Evolutionary conservation across 2,113 vertebrate genomes (phyloP), one percentile per base, ranked within the genome.

Genomic region (Spizaetus ornatus): DNA sequence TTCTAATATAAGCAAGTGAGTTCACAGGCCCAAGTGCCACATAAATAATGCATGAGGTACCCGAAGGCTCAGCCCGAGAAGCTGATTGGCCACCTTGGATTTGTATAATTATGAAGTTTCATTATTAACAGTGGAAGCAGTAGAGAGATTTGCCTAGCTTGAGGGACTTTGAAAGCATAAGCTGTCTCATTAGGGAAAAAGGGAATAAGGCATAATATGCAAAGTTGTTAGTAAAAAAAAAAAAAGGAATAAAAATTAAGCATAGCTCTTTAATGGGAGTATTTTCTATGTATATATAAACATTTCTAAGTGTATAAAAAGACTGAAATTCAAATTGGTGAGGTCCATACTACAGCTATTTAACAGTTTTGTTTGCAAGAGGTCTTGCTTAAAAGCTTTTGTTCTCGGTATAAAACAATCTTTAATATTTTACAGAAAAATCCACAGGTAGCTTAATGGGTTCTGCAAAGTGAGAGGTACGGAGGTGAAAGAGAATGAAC

Each of bases 21-120:
- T 98, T 98, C 97, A 98, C 97, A 98, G 97, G 98, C 98, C 98
- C 11, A 34, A 98, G 98, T 98, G 97, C 97, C 84, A 95, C 88
- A 98, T 98, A 93, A 97, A 98, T 98, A 98, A 98, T 98, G 97
- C 96, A 98, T 98, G 97, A 97, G 97, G 98, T 98, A 98, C 98
- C 98, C 97, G 79, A 98, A 98, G 98, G 98, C 98, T 98, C 96
- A 98, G 98, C 97, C 98, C 0, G 95, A 97, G 97, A 98, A 98
- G 97, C 98, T 98, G 98, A 98, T 98, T 98, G 98, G 98, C 98
- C 98, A 98, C 98, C 97, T 98, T 97, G 98, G 98, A 98, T 98
- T 98, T 98, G 98, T 98, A 98, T 98, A 98, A 98, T 98, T 98
- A 98, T 98, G 96, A 98, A 98, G 98, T 98, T 98, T 98, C 97